Percentiles rank a stretch among this genome's conserved stretches.
phyloP scores from a whole-genome alignment of 2,797 vertebrate species.

The Uromys caudimaculatus region DNA sequence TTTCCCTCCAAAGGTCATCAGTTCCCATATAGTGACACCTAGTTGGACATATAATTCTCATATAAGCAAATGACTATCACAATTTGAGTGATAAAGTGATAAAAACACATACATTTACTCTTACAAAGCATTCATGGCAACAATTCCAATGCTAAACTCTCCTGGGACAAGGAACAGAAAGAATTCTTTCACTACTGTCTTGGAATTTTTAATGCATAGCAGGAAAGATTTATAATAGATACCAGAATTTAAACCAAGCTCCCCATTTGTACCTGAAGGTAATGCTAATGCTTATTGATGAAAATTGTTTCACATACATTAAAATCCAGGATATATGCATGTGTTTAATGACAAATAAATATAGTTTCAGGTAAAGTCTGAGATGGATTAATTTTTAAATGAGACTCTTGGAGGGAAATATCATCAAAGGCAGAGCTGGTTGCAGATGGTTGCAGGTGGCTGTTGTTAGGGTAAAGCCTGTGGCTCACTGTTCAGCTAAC shows the following conservation, averaged over 20 bases:
- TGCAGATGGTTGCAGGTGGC: not conserved
- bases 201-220: not conserved
- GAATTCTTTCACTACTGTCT: not conserved
- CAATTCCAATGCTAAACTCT: not conserved
- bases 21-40: conserved; percentile 99
- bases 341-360: conserved; percentile 33
- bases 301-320: conserved; percentile 19
- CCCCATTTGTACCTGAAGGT: not conserved
- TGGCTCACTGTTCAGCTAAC: not conserved
- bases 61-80: not conserved
- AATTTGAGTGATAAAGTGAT: not conserved
- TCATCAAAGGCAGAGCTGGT: not conserved
- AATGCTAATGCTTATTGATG: not conserved
- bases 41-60: conserved; percentile 55
- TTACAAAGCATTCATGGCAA: not conserved
- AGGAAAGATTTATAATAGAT: not conserved
- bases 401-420: conserved; percentile 1
- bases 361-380: not conserved
- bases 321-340: not conserved
- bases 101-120: not conserved
- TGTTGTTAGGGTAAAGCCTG: not conserved
- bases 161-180: not conserved
- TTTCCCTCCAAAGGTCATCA: conserved; percentile 99
- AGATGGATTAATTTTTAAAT: conserved; percentile 40
- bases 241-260: not conserved